Percentiles rank a stretch among this genome's conserved stretches.
Conservation (phyloP, 1,140 invertebrate genomes). For the Araneus ventricosus region DNA sequence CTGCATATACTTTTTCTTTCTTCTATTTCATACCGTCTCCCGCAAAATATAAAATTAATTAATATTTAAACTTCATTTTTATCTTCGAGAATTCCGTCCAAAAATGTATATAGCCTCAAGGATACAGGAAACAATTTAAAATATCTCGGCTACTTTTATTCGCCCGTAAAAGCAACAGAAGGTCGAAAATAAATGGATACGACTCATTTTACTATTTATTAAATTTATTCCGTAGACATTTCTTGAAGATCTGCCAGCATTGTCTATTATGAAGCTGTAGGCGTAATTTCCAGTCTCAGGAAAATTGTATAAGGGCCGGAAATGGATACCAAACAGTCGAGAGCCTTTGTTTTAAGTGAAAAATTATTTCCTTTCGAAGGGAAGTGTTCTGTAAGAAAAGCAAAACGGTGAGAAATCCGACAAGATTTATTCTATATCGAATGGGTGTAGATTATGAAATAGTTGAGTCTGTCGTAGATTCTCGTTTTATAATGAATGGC, state of each 20-base stretch:
- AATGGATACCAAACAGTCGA: background rate
- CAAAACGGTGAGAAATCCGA: background rate
- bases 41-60: too few relatives aligned
- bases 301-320: background rate
- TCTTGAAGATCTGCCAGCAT: background rate
- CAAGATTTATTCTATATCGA: background rate
- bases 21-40: too few relatives aligned
- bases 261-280: background rate
- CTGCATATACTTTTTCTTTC: too few relatives aligned
- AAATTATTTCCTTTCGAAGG: background rate
- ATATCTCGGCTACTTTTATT: too few relatives aligned
- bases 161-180: too few relatives aligned
- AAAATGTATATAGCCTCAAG: too few relatives aligned
- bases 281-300: background rate
- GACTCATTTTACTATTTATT: conserved; percentile 7
- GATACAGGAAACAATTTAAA: too few relatives aligned
- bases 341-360: background rate
- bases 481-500: too few relatives aligned
- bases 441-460: background rate
- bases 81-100: too few relatives aligned
- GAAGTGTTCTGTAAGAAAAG: background rate
- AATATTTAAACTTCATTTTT: too few relatives aligned
- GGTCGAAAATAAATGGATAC: background rate
- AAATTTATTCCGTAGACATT: background rate
- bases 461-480: too few relatives aligned